Conservation (phyloP, 2,888 invertebrate species). For the Epirrita christyi region DNA sequence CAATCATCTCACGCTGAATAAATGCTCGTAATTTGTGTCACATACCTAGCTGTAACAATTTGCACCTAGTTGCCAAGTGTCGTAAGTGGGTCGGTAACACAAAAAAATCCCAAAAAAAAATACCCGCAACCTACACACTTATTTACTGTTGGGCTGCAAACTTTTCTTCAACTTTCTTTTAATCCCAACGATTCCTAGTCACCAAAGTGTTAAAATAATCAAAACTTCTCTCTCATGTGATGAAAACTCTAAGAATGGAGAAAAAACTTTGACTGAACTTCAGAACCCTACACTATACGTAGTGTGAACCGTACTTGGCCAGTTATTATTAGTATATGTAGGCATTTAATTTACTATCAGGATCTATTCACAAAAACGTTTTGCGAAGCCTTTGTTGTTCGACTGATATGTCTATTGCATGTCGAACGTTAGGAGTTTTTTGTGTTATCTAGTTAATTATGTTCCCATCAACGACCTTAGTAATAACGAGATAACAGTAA, state of each 20-base stretch:
- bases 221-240: too few species aligned
- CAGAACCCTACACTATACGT: too few species aligned
- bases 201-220: too few species aligned
- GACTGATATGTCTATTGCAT: conserved; percentile 33
- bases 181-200: too few species aligned
- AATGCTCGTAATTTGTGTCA: conserved; percentile 7
- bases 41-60: conserved; percentile 11
- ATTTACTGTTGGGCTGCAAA: too few species aligned
- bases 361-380: conserved; percentile 22
- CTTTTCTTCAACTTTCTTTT: too few species aligned
- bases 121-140: too few species aligned
- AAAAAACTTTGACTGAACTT: too few species aligned
- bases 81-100: conserved; percentile 33
- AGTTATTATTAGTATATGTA: too few species aligned
- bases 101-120: too few species aligned
- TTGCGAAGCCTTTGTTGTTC: conserved; percentile 27
- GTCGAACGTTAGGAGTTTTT: conserved; percentile 26
- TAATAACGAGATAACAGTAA: conserved; percentile 16
- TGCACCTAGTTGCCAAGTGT: conserved; percentile 33
- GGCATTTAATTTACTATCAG: conserved; percentile 7
- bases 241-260: too few species aligned
- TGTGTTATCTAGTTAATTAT: conserved; percentile 26
- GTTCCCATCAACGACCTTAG: conserved; percentile 9
- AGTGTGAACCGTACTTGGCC: too few species aligned
- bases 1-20: conserved; percentile 1